Conservation (phyloP, 1,140 invertebrate genomes). For the Littorina saxatilis region DNA sequence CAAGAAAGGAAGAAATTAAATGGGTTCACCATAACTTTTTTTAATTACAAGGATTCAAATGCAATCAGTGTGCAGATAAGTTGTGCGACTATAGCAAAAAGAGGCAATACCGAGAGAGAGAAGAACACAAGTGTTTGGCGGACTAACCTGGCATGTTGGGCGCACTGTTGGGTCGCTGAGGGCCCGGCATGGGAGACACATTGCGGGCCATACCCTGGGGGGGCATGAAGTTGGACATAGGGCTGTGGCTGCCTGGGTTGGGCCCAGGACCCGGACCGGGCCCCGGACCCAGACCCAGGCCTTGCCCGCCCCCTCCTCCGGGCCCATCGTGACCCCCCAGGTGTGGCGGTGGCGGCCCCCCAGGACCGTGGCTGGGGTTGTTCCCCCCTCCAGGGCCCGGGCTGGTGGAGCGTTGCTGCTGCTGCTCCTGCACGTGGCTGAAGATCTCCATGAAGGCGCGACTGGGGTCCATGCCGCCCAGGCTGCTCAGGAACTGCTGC, state of each 20-base stretch:
- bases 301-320: conserved; percentile 24
- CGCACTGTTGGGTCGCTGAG: conserved; percentile 65
- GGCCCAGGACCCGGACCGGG: conserved; percentile 15
- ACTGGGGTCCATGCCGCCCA: conserved; percentile 17
- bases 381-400: neutral
- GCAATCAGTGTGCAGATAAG: too few relatives aligned
- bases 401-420: conserved; percentile 38
- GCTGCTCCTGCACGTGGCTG: conserved; percentile 42
- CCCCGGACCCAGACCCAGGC: conserved; percentile 28
- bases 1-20: too few relatives aligned
- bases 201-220: conserved; percentile 52
- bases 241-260: conserved; percentile 1
- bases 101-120: conserved; percentile 34
- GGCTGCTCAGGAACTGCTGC: conserved; percentile 30
- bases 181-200: conserved; percentile 59
- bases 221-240: conserved; percentile 38
- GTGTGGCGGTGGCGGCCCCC: conserved; percentile 15
- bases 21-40: too few relatives aligned
- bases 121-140: too few relatives aligned
- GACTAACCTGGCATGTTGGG: conserved; percentile 56
- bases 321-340: conserved; percentile 26
- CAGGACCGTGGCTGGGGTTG: neutral
- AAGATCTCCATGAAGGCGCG: conserved; percentile 4
- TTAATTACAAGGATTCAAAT: too few relatives aligned
- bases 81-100: neutral